A percentile compares a stretch with the other conserved stretches of the same genome.
Evolutionary conservation across 2,797 vertebrate genomes (phyloP).

Genomic region (Mus minutoides): DNA sequence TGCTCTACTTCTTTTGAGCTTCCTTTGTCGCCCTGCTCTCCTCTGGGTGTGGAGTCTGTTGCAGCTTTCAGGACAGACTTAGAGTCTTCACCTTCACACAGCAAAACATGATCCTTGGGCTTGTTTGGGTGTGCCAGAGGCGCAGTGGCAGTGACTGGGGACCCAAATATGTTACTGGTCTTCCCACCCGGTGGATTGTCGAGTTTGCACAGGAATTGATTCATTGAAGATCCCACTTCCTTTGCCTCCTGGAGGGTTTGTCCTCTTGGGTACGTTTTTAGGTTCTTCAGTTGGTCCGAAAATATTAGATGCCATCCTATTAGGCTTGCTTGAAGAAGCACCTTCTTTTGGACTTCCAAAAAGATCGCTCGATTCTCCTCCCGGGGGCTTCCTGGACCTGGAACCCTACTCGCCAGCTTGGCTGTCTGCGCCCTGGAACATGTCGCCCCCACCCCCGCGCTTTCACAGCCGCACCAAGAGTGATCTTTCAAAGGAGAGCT

Average conservation of each 20-base stretch:
- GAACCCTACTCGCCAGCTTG: no score
- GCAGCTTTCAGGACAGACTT: constrained; percentile 74
- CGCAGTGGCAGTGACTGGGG: constrained; percentile 82
- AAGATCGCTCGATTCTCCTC: constrained; percentile 93
- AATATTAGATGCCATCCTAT: constrained; percentile 95
- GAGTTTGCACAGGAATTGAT: constrained; percentile 84
- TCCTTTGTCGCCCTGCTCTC: constrained; percentile 82
- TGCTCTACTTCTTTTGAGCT: constrained; percentile 79
- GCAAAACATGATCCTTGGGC: constrained; percentile 91
- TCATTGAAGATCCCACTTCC: constrained; percentile 96
- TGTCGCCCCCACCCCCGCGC: no score
- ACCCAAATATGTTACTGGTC: constrained; percentile 92
- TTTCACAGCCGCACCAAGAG: no score
- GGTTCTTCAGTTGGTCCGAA: constrained; percentile 91
- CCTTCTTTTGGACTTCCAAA: constrained; percentile 92
- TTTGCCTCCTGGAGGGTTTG: constrained; percentile 96
- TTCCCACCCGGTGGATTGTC: constrained; percentile 90
- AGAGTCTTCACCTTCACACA: constrained; percentile 83
- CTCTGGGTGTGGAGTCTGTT: constrained; percentile 74
- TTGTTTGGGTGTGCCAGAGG: constrained; percentile 93
- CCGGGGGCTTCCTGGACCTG: constrained; percentile 95
- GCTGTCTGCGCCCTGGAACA: no score
- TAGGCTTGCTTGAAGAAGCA: constrained; percentile 85
- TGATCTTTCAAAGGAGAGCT: background rate
- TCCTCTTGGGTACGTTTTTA: constrained; percentile 89